Percentiles rank a stretch among this genome's conserved stretches.
Evolutionary conservation across 1,140 invertebrate species (phyloP).

Genomic region (Schlechtendalia chinensis): DNA sequence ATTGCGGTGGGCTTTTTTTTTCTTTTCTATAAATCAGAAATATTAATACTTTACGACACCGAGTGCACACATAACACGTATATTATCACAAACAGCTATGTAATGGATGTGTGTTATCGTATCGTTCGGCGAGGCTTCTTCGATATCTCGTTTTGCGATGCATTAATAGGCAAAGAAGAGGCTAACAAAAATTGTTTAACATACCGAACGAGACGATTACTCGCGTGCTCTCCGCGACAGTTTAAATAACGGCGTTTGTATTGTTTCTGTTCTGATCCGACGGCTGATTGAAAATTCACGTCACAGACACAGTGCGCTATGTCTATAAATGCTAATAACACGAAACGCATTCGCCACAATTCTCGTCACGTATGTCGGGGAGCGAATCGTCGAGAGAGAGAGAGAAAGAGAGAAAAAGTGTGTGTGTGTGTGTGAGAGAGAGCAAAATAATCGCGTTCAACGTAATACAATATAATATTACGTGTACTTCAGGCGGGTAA

Average conservation of each 20-base stretch:
- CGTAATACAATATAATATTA: no score
- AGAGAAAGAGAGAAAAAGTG: no score
- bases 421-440: no score
- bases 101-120: no score
- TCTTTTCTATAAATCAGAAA: conserved; percentile 13
- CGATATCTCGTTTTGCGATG: no score
- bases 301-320: background rate
- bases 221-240: background rate
- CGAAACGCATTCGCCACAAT: background rate
- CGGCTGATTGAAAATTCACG: background rate
- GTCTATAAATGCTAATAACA: background rate
- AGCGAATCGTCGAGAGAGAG: background rate
- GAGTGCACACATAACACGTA: no score
- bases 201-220: conserved; percentile 1
- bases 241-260: conserved; percentile 1
- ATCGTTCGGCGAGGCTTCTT: no score
- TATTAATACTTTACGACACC: conserved; percentile 25
- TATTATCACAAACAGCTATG: background rate
- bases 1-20: background rate
- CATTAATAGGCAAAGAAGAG: no score
- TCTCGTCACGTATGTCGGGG: background rate
- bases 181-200: background rate
- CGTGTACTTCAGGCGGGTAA: no score
- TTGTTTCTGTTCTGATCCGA: background rate
- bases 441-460: no score